Evolutionary conservation across 2,797 vertebrate genomes (phyloP), one percentile per base, ranked within the genome.

Genomic region (Crenuchus spilurus): DNA sequence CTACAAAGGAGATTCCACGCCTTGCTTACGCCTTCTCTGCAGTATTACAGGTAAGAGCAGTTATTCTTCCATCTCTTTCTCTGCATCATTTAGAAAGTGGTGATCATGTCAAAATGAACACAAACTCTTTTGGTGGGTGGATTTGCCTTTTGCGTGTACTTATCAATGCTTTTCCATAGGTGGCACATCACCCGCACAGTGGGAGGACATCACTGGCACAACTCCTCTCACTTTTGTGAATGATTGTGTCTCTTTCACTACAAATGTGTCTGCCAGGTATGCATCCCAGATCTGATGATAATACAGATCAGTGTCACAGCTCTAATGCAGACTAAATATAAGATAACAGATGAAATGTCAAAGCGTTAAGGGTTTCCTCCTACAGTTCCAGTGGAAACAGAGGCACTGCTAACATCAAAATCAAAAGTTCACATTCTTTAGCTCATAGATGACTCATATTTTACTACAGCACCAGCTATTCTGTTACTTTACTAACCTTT

Each of bases 161-260:
- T 1, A 71, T 33, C 4, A 20, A 0, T 31, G 5, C 52, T 60
- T 24, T 72, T 48, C 2, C 2, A 0, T 78, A 99, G 98, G 98
- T 67, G 98, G 98, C 1, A 99, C 97, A 0, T 99, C 96, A 0
- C 96, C 97, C 0, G 98, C 98, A 0, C 98, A 99, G 82, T 99
- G 98, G 98, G 98, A 99, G 83, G 98, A 99, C 80, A 99, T 99
- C 87, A 99, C 97, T 0, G 98, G 98, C 85, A 99, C 97, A 8
- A 99, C 98, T 28, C 98, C 97, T 0, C 91, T 99, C 84, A 97
- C 97, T 0, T 99, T 99, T 62, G 87, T 96, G n/a, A 97, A 93
- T 0, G 96, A 99, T 80, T 96, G 95, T 0, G 98, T 98, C 84
- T 99, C 98, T 76, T 99, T 99, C 83, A 99, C 98, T 72, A 99